phyloP scores from a whole-genome alignment of 1,140 invertebrate genomes.

The Archegozetes longisetosus region DNA sequence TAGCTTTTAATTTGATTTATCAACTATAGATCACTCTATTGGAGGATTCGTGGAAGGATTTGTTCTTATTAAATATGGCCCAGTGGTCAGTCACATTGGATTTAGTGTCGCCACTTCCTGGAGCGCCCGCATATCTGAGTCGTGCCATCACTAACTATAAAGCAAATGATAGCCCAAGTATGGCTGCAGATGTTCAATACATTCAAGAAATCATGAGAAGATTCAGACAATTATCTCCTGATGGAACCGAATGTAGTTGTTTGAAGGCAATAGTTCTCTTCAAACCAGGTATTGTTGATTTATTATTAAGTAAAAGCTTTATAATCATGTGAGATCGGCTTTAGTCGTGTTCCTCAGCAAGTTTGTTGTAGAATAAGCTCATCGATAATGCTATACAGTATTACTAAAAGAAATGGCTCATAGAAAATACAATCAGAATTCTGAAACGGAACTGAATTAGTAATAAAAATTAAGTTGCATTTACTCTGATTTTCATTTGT shows the following conservation, averaged over 20 bases:
- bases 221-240: conserved; percentile 55
- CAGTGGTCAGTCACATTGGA: conserved; percentile 68
- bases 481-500: too few relatives aligned
- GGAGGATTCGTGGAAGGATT: conserved; percentile 77
- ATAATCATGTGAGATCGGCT: too few relatives aligned
- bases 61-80: conserved; percentile 74
- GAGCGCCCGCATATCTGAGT: conserved; percentile 2
- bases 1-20: conserved; percentile 4
- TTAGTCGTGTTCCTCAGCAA: too few relatives aligned
- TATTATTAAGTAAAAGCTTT: too few relatives aligned
- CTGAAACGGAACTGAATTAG: too few relatives aligned
- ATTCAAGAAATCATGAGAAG: conserved; percentile 59
- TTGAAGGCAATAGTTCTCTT: conserved; percentile 72
- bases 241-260: conserved; percentile 70
- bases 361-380: too few relatives aligned
- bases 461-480: too few relatives aligned
- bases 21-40: conserved; percentile 46
- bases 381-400: too few relatives aligned
- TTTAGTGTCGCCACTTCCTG: conserved; percentile 40
- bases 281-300: conserved; percentile 41
- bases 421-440: too few relatives aligned
- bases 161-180: conserved; percentile 24
- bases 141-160: neutral
- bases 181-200: conserved; percentile 44
- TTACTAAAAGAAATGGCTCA: too few relatives aligned